phyloP scores from a whole-genome alignment of 2,888 invertebrate genomes.

The Isotomurus palustris region DNA sequence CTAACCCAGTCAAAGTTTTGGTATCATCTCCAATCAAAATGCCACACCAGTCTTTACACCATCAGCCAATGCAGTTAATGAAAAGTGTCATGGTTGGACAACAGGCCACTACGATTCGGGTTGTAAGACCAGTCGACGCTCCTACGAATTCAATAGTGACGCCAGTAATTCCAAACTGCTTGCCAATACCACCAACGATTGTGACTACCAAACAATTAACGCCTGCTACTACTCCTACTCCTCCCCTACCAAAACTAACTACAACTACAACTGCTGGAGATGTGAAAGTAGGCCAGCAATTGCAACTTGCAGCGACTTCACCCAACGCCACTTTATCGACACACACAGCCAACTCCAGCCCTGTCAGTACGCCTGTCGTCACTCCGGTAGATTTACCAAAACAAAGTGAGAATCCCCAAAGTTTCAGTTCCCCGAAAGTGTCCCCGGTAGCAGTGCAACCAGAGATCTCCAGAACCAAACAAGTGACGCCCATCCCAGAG shows the following conservation, averaged over 20 bases:
- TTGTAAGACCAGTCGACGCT: constrained; percentile 29
- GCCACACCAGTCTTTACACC: constrained; percentile 28
- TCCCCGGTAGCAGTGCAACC: background rate
- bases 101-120: constrained; percentile 33
- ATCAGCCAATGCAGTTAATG: constrained; percentile 39
- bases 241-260: background rate
- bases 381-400: too few relatives aligned
- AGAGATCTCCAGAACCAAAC: background rate
- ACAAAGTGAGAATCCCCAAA: too few relatives aligned
- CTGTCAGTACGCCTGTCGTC: too few relatives aligned
- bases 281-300: background rate
- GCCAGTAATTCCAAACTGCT: constrained; percentile 48
- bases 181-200: constrained; percentile 55
- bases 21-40: constrained; percentile 45
- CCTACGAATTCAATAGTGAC: constrained; percentile 17
- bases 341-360: too few relatives aligned
- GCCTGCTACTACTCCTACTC: background rate
- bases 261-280: background rate
- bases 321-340: background rate
- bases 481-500: too few relatives aligned
- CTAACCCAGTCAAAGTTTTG: constrained; percentile 47
- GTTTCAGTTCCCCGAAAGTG: too few relatives aligned
- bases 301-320: background rate
- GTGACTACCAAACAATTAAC: background rate
- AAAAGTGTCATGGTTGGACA: constrained; percentile 46